Base-by-base conservation (phyloP, 2,797 vertebrate genomes). In the Ambastaia sidthimunki region DNA sequence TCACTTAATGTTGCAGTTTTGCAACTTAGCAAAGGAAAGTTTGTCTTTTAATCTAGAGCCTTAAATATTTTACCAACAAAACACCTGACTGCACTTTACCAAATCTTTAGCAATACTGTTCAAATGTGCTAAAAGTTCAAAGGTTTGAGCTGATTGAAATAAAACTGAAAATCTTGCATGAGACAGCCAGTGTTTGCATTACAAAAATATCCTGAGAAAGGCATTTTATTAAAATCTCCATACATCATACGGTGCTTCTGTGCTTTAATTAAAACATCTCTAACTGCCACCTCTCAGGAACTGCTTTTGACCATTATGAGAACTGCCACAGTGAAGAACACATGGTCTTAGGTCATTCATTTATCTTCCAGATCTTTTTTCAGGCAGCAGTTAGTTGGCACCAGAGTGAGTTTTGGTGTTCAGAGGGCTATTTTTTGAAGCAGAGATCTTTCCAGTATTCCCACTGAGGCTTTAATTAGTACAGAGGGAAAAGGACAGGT, bases 391-490 rank as follows among this genome's bases (percentile, higher is more conserved):
- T 28, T 31, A 77, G 52, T 37, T 37, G 34, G 34, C 34, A 37
- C 59, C 52, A 59, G 75, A 28, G 34, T 1, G 52, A 28, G 11
- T 69, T 77, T 69, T 69, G 52, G 16, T 18, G 37, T 62, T 78
- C 76, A 70, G 54, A 60, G 12, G 6, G 72, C 7, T 25, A 63
- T 74, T 52, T 72, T 50, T 63, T 47, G 52, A 74, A 62, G 66
- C 41, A 1, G 52, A 60, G 18, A 71, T 71, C 76, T 65, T 28
- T 55, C 55, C 67, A 71, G 44, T 31, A 71, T 44, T 28, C 28
- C 55, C 67, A 78, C 55, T 70, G 28, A 71, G 67, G 55, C 16
- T 79, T 65, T 79, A 79, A 79, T 79, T 79, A 79, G 59, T 25
- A 71, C 47, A 65, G 59, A 18, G 16, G 47, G 68, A 44, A 79